Percentiles rank a stretch among this genome's conserved stretches.
These are phyloP conservation scores for Paralichthys olivaceus DNA, from an alignment of 2,113 vertebrate species.

Conservation along the genomic window DNA sequence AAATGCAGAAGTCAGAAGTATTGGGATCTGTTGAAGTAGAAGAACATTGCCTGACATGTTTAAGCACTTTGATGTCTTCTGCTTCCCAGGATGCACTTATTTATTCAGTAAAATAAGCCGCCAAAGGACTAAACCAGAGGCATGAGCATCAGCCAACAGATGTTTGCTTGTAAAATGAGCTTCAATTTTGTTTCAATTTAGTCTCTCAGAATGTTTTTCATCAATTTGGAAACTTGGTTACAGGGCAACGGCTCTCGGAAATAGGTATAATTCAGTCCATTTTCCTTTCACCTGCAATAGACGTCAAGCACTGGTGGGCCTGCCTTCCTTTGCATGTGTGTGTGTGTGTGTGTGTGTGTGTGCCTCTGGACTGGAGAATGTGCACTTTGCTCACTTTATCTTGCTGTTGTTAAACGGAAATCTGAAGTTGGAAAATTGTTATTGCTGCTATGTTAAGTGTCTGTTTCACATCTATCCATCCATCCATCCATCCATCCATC, in stretches of 20 bases:
- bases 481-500: neutral
- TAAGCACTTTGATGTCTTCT: conserved; percentile 13
- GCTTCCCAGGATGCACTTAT: conserved; percentile 50
- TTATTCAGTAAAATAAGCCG: conserved; percentile 60
- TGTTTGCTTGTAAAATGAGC: conserved; percentile 59
- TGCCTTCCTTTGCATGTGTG: conserved; percentile 1
- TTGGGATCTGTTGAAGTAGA: conserved; percentile 33
- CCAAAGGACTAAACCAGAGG: conserved; percentile 40
- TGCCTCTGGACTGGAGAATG: neutral
- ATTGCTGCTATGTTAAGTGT: conserved; percentile 6
- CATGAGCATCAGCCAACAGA: conserved; percentile 49
- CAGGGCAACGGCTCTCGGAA: conserved; percentile 45
- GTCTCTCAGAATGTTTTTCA: conserved; percentile 63
- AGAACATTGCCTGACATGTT: conserved; percentile 37
- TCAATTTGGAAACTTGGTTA: conserved; percentile 53
- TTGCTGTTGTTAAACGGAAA: conserved; percentile 20
- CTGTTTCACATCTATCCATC: neutral
- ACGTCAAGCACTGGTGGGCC: neutral
- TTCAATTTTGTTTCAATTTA: conserved; percentile 48
- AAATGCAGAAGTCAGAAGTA: conserved; percentile 8
- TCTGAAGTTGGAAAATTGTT: conserved; percentile 11
- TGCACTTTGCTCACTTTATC: conserved; percentile 21
- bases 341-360: neutral
- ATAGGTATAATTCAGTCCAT: conserved; percentile 61
- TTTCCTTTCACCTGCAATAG: conserved; percentile 66